Conservation (phyloP, 2,113 vertebrate species). For the Chlamydotis undulata region DNA sequence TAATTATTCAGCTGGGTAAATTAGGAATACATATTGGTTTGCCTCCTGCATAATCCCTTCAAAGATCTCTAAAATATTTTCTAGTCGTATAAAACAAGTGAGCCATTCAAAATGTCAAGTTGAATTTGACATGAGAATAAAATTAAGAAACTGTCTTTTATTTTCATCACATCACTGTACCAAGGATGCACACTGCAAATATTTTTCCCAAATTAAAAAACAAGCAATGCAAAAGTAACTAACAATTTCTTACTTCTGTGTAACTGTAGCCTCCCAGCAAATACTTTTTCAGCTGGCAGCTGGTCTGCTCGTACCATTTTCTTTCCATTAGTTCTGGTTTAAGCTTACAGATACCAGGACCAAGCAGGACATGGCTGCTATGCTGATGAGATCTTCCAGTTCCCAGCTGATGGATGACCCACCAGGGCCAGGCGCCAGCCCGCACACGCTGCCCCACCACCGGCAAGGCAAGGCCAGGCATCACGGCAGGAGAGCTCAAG, state of each 20-base stretch:
- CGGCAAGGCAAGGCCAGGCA: not conserved
- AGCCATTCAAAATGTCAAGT: not conserved
- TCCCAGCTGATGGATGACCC: not conserved
- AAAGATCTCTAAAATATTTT: not conserved
- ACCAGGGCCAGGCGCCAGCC: not conserved
- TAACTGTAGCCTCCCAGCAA: not conserved
- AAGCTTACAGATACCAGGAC: not conserved
- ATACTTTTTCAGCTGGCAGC: not conserved
- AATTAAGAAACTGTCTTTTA: not conserved
- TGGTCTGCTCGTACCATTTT: not conserved
- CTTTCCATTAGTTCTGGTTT: not conserved
- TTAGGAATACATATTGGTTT: not conserved
- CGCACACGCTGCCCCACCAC: not conserved
- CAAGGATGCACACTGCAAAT: not conserved
- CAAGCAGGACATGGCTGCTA: not conserved
- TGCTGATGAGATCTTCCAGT: not conserved
- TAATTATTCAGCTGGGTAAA: not conserved
- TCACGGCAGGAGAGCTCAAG: accelerated
- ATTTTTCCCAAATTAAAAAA: not conserved
- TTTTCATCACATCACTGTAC: not conserved
- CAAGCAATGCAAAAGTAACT: not conserved
- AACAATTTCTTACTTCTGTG: not conserved
- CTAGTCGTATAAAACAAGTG: not conserved
- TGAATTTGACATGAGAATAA: not conserved
- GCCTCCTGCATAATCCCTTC: not conserved